phyloP scores from a whole-genome alignment of 2,797 vertebrate species.

The Sebastes itinus region DNA sequence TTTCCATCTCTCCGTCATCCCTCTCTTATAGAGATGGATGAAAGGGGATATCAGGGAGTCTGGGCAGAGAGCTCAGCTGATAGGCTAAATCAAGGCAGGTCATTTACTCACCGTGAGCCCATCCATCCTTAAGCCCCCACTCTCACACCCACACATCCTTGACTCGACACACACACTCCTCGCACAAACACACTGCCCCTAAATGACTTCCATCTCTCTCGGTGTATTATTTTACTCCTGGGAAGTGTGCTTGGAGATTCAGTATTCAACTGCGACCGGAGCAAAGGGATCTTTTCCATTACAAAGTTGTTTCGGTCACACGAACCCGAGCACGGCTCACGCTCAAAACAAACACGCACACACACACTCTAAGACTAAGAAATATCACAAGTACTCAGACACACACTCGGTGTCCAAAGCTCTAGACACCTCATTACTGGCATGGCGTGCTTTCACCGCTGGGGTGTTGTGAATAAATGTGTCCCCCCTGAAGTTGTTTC shows the following conservation, averaged over 20 bases:
- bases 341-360: conserved; percentile 28
- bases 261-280: conserved; percentile 39
- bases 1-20: conserved; percentile 67
- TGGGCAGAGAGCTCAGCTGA: conserved; percentile 73
- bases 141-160: conserved; percentile 17
- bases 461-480: conserved; percentile 70
- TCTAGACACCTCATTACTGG: conserved; percentile 75
- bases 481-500: conserved; percentile 44
- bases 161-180: conserved; percentile 21
- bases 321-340: conserved; percentile 9
- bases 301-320: conserved; percentile 54
- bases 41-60: conserved; percentile 67
- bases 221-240: conserved; percentile 65
- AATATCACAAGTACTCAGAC: conserved; percentile 49
- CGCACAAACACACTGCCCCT: conserved; percentile 41
- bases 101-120: conserved; percentile 68
- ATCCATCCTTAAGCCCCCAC: conserved; percentile 68
- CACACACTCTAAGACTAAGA: conserved; percentile 17
- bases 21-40: conserved; percentile 78
- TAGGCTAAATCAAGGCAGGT: conserved; percentile 77
- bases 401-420: conserved; percentile 47
- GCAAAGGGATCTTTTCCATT: conserved; percentile 65
- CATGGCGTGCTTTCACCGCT: conserved; percentile 47
- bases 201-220: conserved; percentile 73
- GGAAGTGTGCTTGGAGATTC: conserved; percentile 53